Base-by-base conservation (phyloP, 2,797 vertebrate genomes). In the Melanotaenia nigrans region DNA sequence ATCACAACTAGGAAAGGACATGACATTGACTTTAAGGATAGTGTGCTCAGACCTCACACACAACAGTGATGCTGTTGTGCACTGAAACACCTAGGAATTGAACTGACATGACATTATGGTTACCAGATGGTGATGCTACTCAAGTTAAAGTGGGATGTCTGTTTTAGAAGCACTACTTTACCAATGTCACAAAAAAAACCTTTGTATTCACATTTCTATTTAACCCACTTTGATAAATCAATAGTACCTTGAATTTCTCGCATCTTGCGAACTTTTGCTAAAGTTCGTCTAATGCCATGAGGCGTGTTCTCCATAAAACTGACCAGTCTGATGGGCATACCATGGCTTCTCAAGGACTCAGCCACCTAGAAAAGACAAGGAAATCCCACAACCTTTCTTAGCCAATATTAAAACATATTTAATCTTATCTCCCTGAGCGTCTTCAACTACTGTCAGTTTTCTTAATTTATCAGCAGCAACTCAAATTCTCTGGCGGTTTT, bases 261-360 rank as follows among this genome's bases (percentile, higher is more conserved):
- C 76, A 94, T 84, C 79, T 92, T 92, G 74, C 79, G 92, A 82
- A 98, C 79, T 71, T 91, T 91, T 60, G 89, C 88, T 82, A 96
- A 93, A 74, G 94, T 92, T 65, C 91, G 83, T 36, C 90, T 90
- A 5, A 94, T 84, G 16, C 90, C 92, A 11, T 87, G 91, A 42
- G 91, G 90, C 20, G 95, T 95, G 78, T 94, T 93, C 68, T 78
- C 94, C 73, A 93, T 74, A 0, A 93, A 86, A 33, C 87, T 87
- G 40, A 98, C 91, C 71, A 96, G 85, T 66, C 90, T 91, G 73
- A 97, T 94, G 0, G 95, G 93, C 68, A 98, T 81, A n/a, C 95
- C 93, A 0, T 93, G 89, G 33, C 83, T 94, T 71, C 94, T 93
- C 70, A 98, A 85, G 0, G 93, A 92, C 49, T 91, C 94, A 0